A percentile compares a stretch with the other conserved stretches of the same genome.
Evolutionary conservation across 2,888 invertebrate genomes (phyloP).

Genomic region (Micoletzkya japonica): DNA sequence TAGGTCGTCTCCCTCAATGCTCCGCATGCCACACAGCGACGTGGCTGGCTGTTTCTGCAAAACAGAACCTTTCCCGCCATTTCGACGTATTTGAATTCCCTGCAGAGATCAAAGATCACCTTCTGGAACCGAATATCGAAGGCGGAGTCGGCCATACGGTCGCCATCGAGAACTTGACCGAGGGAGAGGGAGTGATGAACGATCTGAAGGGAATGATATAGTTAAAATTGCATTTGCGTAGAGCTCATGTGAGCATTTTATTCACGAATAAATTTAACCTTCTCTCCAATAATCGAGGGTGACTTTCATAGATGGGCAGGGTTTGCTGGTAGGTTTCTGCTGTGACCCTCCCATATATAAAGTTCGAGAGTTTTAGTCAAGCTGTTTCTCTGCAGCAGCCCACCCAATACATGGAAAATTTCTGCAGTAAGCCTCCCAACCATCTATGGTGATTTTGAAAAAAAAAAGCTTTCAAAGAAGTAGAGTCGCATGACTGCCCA

Average conservation of each 20-base stretch:
- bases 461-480: neutral
- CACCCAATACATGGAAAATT: no score
- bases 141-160: conserved; percentile 68
- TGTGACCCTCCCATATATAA: no score
- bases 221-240: no score
- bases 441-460: neutral
- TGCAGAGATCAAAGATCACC: neutral
- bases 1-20: conserved; percentile 64
- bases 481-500: neutral
- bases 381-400: no score
- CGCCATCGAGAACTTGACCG: conserved; percentile 70
- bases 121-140: conserved; percentile 66
- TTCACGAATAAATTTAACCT: no score
- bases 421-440: neutral
- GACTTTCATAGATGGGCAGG: no score
- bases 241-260: no score
- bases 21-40: conserved; percentile 65
- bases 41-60: conserved; percentile 60
- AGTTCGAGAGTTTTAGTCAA: no score
- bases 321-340: no score
- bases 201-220: conserved; percentile 62
- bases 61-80: neutral
- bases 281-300: no score
- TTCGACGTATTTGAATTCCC: no score
- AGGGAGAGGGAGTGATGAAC: conserved; percentile 68